Percentiles rank a stretch among this genome's conserved stretches.
Conservation (phyloP, 2,113 vertebrate species). For the Heterotilapia buettikoferi region DNA sequence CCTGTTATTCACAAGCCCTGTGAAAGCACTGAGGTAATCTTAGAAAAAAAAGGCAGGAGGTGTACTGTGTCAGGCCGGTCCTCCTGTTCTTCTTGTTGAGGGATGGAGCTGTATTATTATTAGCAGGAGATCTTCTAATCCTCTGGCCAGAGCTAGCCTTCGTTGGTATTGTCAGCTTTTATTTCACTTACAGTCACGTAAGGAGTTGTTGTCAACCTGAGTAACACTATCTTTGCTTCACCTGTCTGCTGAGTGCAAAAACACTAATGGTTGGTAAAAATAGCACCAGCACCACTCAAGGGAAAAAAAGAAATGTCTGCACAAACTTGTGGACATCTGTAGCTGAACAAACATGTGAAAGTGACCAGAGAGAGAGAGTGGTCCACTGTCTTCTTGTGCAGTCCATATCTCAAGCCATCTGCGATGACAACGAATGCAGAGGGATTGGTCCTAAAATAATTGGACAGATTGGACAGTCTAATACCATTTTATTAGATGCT, state of each 20-base stretch:
- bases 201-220: not conserved
- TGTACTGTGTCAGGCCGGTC: not conserved
- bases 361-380: not conserved
- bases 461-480: constrained; percentile 41
- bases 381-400: not conserved
- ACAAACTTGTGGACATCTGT: not conserved
- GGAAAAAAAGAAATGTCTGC: not conserved
- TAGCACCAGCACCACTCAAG: not conserved
- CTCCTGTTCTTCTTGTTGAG: not conserved
- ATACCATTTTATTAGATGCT: constrained; percentile 50
- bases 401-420: constrained; percentile 15
- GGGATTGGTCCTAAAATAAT: constrained; percentile 6
- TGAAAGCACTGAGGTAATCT: not conserved
- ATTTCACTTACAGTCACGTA: not conserved
- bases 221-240: not conserved
- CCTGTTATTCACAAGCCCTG: not conserved
- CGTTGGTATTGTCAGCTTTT: not conserved
- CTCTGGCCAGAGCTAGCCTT: not conserved
- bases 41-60: not conserved
- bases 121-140: not conserved
- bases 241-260: not conserved
- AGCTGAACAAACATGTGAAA: not conserved
- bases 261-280: constrained; percentile 21
- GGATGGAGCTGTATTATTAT: not conserved
- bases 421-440: constrained; percentile 1